Evolutionary conservation across 2,797 vertebrate species (phyloP).

Genomic region (Peromyscus eremicus): DNA sequence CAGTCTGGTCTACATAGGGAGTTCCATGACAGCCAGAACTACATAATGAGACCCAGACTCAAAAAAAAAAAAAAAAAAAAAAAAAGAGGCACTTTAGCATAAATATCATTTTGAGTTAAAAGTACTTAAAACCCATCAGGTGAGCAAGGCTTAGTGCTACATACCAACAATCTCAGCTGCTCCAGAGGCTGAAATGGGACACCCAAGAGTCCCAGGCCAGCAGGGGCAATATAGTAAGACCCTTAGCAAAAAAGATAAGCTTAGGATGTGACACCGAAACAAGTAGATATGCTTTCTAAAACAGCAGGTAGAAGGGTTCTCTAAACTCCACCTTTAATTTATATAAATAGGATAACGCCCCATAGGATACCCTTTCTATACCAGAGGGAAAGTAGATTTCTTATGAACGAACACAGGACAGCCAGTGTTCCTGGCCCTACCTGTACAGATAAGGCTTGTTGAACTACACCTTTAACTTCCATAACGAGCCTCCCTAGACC

Average conservation of each 20-base stretch:
- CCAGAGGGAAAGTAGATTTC: not conserved
- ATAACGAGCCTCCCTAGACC: not conserved
- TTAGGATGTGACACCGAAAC: not conserved
- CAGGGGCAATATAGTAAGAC: not conserved
- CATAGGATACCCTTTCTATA: not conserved
- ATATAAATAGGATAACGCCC: not conserved
- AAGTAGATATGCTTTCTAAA: not conserved
- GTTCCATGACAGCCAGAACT: not conserved
- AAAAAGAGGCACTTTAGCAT: not conserved
- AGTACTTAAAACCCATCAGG: not conserved
- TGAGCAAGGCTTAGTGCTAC: not conserved
- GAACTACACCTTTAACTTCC: not conserved
- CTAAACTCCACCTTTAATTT: not conserved
- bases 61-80: not conserved
- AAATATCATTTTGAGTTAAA: not conserved
- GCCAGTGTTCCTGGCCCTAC: not conserved
- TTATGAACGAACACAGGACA: not conserved
- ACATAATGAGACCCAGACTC: not conserved
- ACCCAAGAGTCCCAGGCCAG: not conserved
- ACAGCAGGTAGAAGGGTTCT: not conserved
- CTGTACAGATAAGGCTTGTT: not conserved
- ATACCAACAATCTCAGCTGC: not conserved
- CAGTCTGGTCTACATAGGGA: not conserved
- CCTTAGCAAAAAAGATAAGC: not conserved
- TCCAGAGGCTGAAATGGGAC: not conserved